Evolutionary conservation across 1,140 invertebrate species (phyloP), one percentile per base, ranked within the genome.

Genomic region (Campoletis sonorensis): DNA sequence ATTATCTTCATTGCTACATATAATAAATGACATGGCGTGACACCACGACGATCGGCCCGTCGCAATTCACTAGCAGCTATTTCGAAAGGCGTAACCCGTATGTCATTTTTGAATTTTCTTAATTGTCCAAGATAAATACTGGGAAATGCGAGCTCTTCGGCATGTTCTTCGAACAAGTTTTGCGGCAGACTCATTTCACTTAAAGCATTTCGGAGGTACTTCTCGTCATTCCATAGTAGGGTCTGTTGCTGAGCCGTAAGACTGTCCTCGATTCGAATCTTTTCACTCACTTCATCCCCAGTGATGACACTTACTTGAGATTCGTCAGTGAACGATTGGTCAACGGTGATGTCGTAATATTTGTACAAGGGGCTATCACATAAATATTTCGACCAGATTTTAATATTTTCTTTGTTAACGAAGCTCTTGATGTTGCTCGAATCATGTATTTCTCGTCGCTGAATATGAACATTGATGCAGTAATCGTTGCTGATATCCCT

Each of bases 91-190:
- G 84, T 86, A 16, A 81, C 82, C 3, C 13, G 11, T 18, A 68
- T 79, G 23, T 78, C 79, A 45, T 87, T 87, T 84, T 75, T 79
- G 61, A 84, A 90, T 33, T 16, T 81, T 71, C 88, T 54, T 75
- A 85, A 85, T 58, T 88, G 83, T 26, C 88, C 88, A 7, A 84
- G 67, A 51, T 89, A 90, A 68, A 91, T 89, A 45, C 27, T 15
- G 21, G 88, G 88, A 85, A 90, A 89, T 16, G 89, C 87, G 18
- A 90, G 71, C 80, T 89, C 88, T 84, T 89, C 88, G 23, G 85
- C 85, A 84, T 86, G 78, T 80, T 82, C 80, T 72, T 87, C 85
- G 2, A 86, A 40, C 40, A 84, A 40, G 76, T 77, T 85, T 4
- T n/a, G 23, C n/a, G 83, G 86, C 30, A 75, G 26, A 26, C 58